These are phyloP conservation scores for Drosophila cardini DNA, from an alignment of 1,140 invertebrate genomes.

Conservation along the genomic window DNA sequence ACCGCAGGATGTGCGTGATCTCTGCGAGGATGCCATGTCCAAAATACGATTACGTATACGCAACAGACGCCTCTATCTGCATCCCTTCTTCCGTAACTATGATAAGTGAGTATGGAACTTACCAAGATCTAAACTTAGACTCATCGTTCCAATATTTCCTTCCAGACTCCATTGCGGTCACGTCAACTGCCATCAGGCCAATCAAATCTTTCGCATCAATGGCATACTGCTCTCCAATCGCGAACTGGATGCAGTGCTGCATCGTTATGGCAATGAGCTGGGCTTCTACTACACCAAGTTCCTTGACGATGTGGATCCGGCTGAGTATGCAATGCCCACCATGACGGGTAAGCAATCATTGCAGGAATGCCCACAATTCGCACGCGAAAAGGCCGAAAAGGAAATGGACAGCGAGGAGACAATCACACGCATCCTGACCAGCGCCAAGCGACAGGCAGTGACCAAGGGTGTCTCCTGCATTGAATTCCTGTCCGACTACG, in stretches of 20 bases:
- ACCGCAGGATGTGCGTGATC: constrained; percentile 75
- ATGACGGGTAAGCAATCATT: constrained; percentile 60
- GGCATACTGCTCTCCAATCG: constrained; percentile 87
- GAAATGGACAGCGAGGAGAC: constrained; percentile 85
- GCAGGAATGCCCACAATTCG: constrained; percentile 60
- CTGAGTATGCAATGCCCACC: constrained; percentile 77
- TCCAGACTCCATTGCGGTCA: constrained; percentile 88
- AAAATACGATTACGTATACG: constrained; percentile 85
- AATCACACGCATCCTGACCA: constrained; percentile 89
- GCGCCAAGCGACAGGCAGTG: constrained; percentile 89
- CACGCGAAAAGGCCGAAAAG: constrained; percentile 30
- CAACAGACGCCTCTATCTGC: constrained; percentile 86
- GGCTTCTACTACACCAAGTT: constrained; percentile 90
- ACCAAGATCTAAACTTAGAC: no score
- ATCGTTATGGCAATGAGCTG: constrained; percentile 88
- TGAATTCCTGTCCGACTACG: constrained; percentile 88
- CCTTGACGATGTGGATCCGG: constrained; percentile 86
- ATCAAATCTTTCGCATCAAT: constrained; percentile 87
- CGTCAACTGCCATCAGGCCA: constrained; percentile 88
- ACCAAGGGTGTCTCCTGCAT: constrained; percentile 87
- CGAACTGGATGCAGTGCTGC: constrained; percentile 88
- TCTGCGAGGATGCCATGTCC: constrained; percentile 86
- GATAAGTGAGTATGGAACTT: constrained; percentile 88
- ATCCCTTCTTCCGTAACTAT: constrained; percentile 88
- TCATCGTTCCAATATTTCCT: not conserved